phyloP scores from a whole-genome alignment of 2,888 invertebrate species.

The Smittia aterrima region DNA sequence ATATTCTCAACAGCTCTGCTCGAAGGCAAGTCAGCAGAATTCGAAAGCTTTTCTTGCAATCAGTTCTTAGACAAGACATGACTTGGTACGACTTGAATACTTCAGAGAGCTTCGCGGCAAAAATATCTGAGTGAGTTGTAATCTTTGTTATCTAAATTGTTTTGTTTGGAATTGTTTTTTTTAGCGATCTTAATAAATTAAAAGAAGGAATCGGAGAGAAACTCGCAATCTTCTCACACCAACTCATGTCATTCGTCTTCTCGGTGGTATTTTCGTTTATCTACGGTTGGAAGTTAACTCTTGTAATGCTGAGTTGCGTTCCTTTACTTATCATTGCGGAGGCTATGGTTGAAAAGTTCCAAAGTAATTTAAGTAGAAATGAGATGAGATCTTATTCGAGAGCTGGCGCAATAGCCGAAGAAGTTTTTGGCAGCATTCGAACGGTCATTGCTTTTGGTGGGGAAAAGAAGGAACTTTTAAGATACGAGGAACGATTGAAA shows the following conservation, averaged over 20 bases:
- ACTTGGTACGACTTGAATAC: constrained; percentile 71
- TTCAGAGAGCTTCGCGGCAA: constrained; percentile 69
- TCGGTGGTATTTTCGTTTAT: constrained; percentile 71
- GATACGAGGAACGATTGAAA: constrained; percentile 58
- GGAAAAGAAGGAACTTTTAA: constrained; percentile 67
- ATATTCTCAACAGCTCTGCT: constrained; percentile 64
- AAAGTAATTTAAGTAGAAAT: constrained; percentile 64
- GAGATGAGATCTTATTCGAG: constrained; percentile 72
- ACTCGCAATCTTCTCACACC: constrained; percentile 69
- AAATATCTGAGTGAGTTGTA: constrained; percentile 69
- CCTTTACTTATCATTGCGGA: constrained; percentile 75
- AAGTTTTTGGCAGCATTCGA: constrained; percentile 69
- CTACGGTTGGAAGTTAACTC: constrained; percentile 81
- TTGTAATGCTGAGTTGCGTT: constrained; percentile 75
- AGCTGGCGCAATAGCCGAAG: constrained; percentile 75
- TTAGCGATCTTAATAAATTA: constrained; percentile 71
- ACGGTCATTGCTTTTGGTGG: constrained; percentile 80
- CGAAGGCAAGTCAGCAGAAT: constrained; percentile 63
- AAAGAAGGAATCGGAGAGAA: constrained; percentile 85
- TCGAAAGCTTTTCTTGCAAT: constrained; percentile 61
- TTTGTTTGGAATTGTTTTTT: constrained; percentile 43
- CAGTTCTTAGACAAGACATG: constrained; percentile 70
- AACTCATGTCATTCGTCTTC: constrained; percentile 69
- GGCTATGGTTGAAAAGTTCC: constrained; percentile 68
- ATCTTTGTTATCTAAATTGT: background rate